phyloP scores from a whole-genome alignment of 2,888 invertebrate species.

The Willowsia nigromaculata region DNA sequence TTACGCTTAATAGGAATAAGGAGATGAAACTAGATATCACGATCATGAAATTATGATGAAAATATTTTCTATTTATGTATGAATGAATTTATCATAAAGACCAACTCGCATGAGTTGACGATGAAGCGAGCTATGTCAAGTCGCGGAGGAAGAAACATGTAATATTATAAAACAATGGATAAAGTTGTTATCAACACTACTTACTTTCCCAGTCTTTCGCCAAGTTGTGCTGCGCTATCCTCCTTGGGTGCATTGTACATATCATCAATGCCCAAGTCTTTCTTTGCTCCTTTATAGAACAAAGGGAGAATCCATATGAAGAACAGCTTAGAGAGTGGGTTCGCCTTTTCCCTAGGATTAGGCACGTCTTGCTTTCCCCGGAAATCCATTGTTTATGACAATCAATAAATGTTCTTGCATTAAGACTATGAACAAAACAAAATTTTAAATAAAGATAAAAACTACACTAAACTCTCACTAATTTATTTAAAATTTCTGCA shows the following conservation, averaged over 20 bases:
- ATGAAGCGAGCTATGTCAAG: too few relatives aligned
- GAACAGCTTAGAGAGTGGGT: constrained; percentile 65
- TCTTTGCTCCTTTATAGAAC: constrained; percentile 87
- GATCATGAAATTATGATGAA: too few relatives aligned
- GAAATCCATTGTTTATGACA: constrained; percentile 64
- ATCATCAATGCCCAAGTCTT: constrained; percentile 87
- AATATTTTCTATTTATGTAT: too few relatives aligned
- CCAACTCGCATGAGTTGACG: too few relatives aligned
- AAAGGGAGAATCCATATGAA: constrained; percentile 86
- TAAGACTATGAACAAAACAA: not conserved
- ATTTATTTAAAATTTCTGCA: too few relatives aligned
- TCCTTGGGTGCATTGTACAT: constrained; percentile 86
- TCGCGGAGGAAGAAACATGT: too few relatives aligned
- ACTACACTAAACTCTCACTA: too few relatives aligned
- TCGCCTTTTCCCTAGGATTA: constrained; percentile 73
- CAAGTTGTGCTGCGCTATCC: constrained; percentile 86
- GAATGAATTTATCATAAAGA: too few relatives aligned
- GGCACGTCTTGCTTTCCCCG: constrained; percentile 59
- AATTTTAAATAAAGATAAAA: too few relatives aligned
- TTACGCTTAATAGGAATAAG: too few relatives aligned
- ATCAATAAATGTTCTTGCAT: not conserved
- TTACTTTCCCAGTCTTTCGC: constrained; percentile 86
- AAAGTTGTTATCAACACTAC: constrained; percentile 78
- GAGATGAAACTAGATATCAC: too few relatives aligned
- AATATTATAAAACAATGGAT: not conserved